Conservation (phyloP, 2,797 vertebrate genomes). For the Pterois miles region DNA sequence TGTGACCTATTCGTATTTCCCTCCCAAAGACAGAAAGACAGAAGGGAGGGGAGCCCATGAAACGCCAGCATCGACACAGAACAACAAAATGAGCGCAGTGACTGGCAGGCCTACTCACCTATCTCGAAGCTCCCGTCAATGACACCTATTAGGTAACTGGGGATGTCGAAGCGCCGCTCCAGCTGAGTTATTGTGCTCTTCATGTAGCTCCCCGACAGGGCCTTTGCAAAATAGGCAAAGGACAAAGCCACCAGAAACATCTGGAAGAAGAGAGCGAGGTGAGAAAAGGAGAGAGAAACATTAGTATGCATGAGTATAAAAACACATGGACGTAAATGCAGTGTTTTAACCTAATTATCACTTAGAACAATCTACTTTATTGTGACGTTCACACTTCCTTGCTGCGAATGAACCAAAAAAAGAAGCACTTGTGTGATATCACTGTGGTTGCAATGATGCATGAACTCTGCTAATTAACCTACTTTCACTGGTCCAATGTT, state of each 20-base stretch:
- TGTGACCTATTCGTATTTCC: constrained; percentile 66
- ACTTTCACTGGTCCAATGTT: constrained; percentile 10
- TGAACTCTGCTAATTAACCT: constrained; percentile 32
- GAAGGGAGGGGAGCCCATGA: constrained; percentile 30
- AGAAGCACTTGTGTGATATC: not conserved
- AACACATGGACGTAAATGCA: not conserved
- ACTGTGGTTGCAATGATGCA: not conserved
- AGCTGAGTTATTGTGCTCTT: constrained; percentile 94
- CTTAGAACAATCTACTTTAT: not conserved
- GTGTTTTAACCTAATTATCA: constrained; percentile 3
- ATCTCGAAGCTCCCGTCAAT: constrained; percentile 93
- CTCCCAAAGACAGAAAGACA: constrained; percentile 37
- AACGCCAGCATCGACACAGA: constrained; percentile 39
- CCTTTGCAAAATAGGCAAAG: constrained; percentile 86
- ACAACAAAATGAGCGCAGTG: constrained; percentile 56
- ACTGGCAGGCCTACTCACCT: constrained; percentile 81
- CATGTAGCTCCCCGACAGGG: constrained; percentile 85
- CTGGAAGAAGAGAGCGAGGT: constrained; percentile 69
- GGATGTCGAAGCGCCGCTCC: constrained; percentile 91
- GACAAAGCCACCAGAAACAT: constrained; percentile 87
- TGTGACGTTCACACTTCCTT: not conserved
- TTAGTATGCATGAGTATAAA: not conserved
- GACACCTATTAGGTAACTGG: constrained; percentile 88
- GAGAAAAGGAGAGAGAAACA: constrained; percentile 11
- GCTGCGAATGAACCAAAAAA: not conserved